Evolutionary conservation across 2,888 invertebrate genomes (phyloP).

Genomic region (Dromius quadrimaculatus): DNA sequence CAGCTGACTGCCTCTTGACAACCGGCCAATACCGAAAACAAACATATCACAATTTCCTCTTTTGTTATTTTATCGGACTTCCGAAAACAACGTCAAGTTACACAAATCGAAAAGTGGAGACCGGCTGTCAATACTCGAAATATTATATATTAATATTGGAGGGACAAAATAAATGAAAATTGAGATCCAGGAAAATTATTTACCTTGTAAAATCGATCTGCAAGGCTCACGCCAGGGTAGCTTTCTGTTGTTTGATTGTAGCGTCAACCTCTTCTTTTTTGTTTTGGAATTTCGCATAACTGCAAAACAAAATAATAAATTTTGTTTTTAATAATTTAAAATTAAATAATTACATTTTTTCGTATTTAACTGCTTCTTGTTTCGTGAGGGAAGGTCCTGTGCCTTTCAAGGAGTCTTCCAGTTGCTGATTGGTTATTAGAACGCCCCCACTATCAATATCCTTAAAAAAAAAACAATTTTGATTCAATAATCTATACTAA

Average conservation of each 20-base stretch:
- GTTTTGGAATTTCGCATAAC: slow-evolving; percentile 74
- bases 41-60: slow-evolving; percentile 50
- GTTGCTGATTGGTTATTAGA: slow-evolving; percentile 66
- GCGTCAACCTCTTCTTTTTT: slow-evolving; percentile 70
- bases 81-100: slow-evolving; percentile 26
- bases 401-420: slow-evolving; percentile 75
- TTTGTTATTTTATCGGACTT: slow-evolving; percentile 50
- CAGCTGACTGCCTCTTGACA: slow-evolving; percentile 33
- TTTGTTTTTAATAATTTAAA: background rate
- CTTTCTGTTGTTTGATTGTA: slow-evolving; percentile 68
- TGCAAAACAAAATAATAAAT: slow-evolving; percentile 61
- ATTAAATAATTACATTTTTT: slow-evolving; percentile 74
- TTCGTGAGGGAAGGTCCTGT: slow-evolving; percentile 83
- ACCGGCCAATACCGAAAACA: slow-evolving; percentile 47
- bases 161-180: too few species aligned
- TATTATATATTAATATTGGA: too few species aligned
- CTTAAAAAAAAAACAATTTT: slow-evolving; percentile 21
- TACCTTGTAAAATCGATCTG: background rate
- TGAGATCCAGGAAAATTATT: too few species aligned
- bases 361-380: slow-evolving; percentile 79
- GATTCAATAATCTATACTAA: background rate
- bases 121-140: too few species aligned
- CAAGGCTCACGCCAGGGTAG: slow-evolving; percentile 72
- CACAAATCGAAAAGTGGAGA: background rate
- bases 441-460: slow-evolving; percentile 33